Evolutionary conservation across 2,113 vertebrate genomes (phyloP).

Genomic region (Amphiprion ocellaris): DNA sequence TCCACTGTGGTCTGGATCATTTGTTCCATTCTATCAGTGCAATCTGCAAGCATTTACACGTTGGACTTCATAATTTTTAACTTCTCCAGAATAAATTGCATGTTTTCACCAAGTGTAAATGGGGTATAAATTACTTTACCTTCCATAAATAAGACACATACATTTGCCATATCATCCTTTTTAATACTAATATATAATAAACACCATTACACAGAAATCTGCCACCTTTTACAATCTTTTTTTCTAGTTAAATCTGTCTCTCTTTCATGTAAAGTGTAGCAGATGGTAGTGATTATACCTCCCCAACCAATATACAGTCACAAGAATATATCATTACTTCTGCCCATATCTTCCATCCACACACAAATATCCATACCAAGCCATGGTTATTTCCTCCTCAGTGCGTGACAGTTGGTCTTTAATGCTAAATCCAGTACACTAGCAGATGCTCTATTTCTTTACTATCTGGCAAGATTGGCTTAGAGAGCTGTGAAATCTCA

Average conservation of each 20-base stretch:
- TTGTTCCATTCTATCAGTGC: no score
- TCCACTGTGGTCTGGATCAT: no score
- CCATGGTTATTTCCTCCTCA: constrained; percentile 18
- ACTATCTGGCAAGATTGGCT: constrained; percentile 25
- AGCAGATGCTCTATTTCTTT: constrained; percentile 24
- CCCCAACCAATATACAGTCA: constrained; percentile 17
- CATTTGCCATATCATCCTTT: no score
- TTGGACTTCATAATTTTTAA: no score
- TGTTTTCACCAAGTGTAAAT: no score
- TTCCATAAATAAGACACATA: no score
- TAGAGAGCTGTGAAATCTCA: constrained; percentile 10
- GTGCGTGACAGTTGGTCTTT: constrained; percentile 23
- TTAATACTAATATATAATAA: no score
- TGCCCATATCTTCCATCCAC: constrained; percentile 9
- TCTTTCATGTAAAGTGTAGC: constrained; percentile 3
- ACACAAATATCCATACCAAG: constrained; percentile 1
- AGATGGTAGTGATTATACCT: constrained; percentile 12
- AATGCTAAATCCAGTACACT: constrained; percentile 8
- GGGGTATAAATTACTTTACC: no score
- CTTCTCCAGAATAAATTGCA: no score
- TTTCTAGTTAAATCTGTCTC: not conserved
- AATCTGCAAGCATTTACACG: no score
- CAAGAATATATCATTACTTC: not conserved
- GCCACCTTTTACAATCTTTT: no score
- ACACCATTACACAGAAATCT: no score